Conservation (phyloP, 53 echinoderm and acorn worm genomes). For the Luidia sarsii region DNA sequence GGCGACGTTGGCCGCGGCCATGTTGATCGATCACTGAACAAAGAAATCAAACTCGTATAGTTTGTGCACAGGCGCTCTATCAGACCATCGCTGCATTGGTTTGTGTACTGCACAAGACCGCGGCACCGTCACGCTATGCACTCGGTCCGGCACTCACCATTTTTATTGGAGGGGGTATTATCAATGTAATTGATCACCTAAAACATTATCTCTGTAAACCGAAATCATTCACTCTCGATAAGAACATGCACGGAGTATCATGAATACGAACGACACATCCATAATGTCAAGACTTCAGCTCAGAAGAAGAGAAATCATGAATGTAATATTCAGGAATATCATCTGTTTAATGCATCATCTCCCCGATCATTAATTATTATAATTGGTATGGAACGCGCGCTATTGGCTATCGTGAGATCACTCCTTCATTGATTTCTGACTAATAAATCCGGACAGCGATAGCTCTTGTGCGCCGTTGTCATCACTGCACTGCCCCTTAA, state of each 20-base stretch:
- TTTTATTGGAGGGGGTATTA: slow-evolving; percentile 34
- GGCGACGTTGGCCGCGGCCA: slow-evolving; percentile 98
- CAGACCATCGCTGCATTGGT: too few species aligned
- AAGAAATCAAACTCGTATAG: slow-evolving; percentile 60
- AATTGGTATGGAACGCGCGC: slow-evolving; percentile 18
- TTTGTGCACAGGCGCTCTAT: slow-evolving; percentile 36
- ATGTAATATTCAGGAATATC: not conserved
- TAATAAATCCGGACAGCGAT: not conserved
- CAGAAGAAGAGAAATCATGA: too few species aligned
- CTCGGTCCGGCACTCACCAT: slow-evolving; percentile 14
- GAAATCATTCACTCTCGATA: too few species aligned
- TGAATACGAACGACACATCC: too few species aligned
- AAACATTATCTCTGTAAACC: not conserved
- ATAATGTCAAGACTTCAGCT: too few species aligned
- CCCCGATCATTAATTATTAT: slow-evolving; percentile 44
- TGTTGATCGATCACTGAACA: slow-evolving; percentile 85
- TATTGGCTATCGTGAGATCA: slow-evolving; percentile 39
- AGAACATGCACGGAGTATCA: too few species aligned
- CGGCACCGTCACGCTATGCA: not conserved
- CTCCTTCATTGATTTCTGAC: slow-evolving; percentile 15
- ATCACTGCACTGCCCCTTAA: too few species aligned
- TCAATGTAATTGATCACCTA: slow-evolving; percentile 31
- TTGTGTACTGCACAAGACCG: not conserved
- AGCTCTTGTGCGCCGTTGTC: too few species aligned
- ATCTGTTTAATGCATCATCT: slow-evolving; percentile 1